phyloP scores from a whole-genome alignment of 2,113 vertebrate genomes.

The Scolopax mira region DNA sequence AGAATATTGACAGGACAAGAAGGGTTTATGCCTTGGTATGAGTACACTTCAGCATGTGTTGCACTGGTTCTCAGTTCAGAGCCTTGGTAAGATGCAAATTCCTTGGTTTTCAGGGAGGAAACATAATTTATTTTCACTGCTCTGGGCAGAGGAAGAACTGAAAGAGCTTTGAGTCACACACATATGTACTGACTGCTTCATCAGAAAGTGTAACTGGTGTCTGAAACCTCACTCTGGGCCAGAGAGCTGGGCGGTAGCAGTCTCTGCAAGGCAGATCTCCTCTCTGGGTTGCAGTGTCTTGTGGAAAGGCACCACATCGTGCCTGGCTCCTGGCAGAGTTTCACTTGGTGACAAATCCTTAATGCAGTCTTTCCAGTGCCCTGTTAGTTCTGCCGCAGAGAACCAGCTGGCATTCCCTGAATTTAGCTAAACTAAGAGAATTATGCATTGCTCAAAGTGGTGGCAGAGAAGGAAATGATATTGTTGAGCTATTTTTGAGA shows the following conservation, averaged over 20 bases:
- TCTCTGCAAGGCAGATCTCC: background rate
- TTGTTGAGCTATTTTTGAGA: background rate
- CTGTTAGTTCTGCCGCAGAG: background rate
- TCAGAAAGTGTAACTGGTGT: background rate
- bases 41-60: background rate
- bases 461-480: background rate
- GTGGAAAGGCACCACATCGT: background rate
- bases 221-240: background rate
- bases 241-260: background rate
- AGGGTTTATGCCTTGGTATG: background rate
- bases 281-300: background rate
- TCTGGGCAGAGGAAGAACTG: background rate
- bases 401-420: background rate
- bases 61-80: background rate
- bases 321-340: constrained; percentile 6
- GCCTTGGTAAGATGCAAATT: background rate
- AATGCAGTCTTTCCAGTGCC: background rate
- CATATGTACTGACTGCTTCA: background rate
- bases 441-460: background rate
- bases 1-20: background rate
- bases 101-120: background rate
- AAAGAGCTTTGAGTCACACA: background rate
- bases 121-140: background rate
- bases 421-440: background rate
- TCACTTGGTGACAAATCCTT: constrained; percentile 5